These are phyloP conservation scores for Sicus ferrugineus DNA, from an alignment of 2,888 invertebrate species.

Conservation along the genomic window DNA sequence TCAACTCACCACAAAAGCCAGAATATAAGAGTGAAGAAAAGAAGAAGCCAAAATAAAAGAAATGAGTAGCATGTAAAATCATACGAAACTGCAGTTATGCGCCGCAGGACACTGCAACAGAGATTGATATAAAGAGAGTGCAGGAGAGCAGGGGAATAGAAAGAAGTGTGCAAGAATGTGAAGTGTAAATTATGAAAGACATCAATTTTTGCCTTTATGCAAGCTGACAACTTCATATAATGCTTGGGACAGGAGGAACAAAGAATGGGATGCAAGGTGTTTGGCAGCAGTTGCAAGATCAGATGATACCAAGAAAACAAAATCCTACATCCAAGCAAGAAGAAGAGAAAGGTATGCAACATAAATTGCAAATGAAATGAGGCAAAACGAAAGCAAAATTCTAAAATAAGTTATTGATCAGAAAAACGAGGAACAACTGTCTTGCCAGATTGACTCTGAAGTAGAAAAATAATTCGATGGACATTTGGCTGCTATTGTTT, in stretches of 20 bases:
- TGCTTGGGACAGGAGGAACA: neutral
- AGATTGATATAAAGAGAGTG: neutral
- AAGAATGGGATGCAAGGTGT: neutral
- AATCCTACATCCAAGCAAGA: too few relatives aligned
- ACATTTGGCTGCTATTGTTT: neutral
- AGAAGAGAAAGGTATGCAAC: constrained; percentile 31
- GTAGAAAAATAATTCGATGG: too few relatives aligned
- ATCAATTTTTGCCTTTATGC: neutral
- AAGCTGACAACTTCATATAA: neutral
- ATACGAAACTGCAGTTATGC: neutral
- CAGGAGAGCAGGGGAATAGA: neutral
- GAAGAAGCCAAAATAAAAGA: neutral
- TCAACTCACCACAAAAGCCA: neutral
- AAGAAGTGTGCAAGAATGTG: neutral
- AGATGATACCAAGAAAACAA: too few relatives aligned
- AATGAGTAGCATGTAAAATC: neutral
- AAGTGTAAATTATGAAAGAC: neutral
- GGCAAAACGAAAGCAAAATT: constrained; percentile 53
- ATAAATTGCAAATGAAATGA: constrained; percentile 62
- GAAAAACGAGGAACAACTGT: too few relatives aligned
- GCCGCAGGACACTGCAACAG: neutral
- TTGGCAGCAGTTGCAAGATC: too few relatives aligned
- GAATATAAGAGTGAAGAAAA: neutral
- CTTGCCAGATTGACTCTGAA: too few relatives aligned
- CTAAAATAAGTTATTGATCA: neutral